These are phyloP conservation scores for Tyrannus savana DNA, from an alignment of 2,113 vertebrate species.

Conservation along the genomic window DNA sequence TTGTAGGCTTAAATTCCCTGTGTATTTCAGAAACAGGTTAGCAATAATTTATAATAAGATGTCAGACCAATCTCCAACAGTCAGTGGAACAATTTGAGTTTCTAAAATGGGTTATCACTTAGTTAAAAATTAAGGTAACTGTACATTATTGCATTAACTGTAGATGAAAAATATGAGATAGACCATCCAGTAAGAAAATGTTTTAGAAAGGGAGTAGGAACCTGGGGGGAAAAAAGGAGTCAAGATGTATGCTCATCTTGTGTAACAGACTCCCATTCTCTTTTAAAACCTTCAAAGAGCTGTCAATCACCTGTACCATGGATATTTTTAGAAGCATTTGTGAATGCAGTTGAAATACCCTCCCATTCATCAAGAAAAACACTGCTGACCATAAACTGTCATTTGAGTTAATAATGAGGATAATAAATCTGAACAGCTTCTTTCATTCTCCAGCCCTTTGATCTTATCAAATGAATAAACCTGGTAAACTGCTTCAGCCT, in stretches of 20 bases:
- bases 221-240: neutral
- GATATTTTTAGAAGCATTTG: neutral
- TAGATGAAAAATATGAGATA: neutral
- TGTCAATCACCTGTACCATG: neutral
- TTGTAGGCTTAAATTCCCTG: neutral
- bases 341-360: neutral
- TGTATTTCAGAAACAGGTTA: neutral
- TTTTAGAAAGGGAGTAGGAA: neutral
- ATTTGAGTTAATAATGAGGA: constrained; percentile 10
- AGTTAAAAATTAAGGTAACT: neutral
- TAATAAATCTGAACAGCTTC: constrained; percentile 8
- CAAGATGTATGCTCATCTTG: neutral
- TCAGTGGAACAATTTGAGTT: neutral
- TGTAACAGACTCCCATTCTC: neutral
- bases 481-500: neutral
- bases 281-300: neutral
- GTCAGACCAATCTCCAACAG: neutral
- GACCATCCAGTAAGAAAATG: neutral
- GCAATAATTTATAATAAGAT: neutral
- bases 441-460: constrained; percentile 7
- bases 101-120: neutral
- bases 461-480: constrained; percentile 5
- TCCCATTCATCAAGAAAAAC: neutral
- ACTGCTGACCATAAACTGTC: neutral
- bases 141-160: neutral